These are phyloP conservation scores for Ophion ellenae DNA, from an alignment of 2,888 invertebrate genomes.

Conservation along the genomic window DNA sequence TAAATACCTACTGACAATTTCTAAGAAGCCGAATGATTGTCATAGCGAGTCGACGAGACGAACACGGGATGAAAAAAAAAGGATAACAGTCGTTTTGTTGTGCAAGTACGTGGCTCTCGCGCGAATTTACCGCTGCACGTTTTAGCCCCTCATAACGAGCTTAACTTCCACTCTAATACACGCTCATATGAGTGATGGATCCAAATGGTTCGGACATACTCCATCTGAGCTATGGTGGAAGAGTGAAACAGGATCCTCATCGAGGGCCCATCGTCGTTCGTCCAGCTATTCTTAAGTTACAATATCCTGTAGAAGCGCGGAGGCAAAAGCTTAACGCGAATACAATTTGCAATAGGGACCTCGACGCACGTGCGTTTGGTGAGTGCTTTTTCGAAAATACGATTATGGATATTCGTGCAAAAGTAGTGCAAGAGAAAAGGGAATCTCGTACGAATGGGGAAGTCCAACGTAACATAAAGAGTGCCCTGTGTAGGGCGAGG, in stretches of 20 bases:
- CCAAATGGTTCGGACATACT: neutral
- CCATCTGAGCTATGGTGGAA: neutral
- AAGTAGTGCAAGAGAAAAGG: neutral
- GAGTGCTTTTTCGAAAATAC: neutral
- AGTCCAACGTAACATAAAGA: too few relatives aligned
- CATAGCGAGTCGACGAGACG: too few relatives aligned
- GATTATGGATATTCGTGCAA: constrained; percentile 1
- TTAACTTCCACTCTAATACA: neutral
- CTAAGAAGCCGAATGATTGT: too few relatives aligned
- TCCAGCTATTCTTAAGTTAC: constrained; percentile 48
- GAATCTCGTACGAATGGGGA: neutral
- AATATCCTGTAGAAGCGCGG: too few relatives aligned
- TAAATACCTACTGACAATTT: too few relatives aligned
- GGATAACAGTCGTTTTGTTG: neutral
- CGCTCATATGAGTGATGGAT: neutral
- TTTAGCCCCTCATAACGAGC: neutral
- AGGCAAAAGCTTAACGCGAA: too few relatives aligned
- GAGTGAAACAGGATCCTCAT: constrained; percentile 71
- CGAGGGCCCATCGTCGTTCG: constrained; percentile 81
- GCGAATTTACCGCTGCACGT: neutral
- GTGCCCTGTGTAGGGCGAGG: too few relatives aligned
- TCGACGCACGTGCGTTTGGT: neutral
- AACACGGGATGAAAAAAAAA: neutral
- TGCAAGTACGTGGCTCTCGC: neutral
- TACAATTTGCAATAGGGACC: neutral